Evolutionary conservation across 2,113 vertebrate species (phyloP).

Genomic region (Drymodes brunneopygia): DNA sequence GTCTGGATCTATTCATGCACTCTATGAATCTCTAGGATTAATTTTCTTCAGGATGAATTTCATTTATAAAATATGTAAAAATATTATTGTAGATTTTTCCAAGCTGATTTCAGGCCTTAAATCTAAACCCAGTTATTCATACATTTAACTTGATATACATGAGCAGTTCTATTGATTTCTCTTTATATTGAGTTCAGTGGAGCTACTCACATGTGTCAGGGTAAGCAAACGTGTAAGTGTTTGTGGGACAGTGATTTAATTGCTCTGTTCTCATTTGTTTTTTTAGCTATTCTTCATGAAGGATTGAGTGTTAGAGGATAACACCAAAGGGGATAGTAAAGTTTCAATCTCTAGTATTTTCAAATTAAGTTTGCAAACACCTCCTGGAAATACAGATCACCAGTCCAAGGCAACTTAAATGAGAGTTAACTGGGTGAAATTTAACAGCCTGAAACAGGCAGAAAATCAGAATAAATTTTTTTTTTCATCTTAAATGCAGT

Average conservation of each 20-base stretch:
- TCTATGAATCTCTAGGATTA: not conserved
- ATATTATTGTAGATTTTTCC: not conserved
- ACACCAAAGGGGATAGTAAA: not conserved
- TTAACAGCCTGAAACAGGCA: not conserved
- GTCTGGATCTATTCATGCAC: not conserved
- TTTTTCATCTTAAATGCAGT: not conserved
- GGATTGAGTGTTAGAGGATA: not conserved
- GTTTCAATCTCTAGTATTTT: not conserved
- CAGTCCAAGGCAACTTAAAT: not conserved
- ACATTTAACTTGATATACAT: slow-evolving; percentile 31
- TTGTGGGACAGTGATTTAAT: slow-evolving; percentile 44
- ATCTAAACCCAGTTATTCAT: not conserved
- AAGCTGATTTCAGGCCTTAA: not conserved
- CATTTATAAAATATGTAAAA: not conserved
- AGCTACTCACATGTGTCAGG: slow-evolving; percentile 37
- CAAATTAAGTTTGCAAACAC: not conserved
- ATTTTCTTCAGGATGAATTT: not conserved
- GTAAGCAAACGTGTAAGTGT: slow-evolving; percentile 28
- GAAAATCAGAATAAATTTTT: not conserved
- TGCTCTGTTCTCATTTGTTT: not conserved
- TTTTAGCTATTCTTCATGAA: not conserved
- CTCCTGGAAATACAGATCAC: not conserved
- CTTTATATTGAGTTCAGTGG: slow-evolving; percentile 19
- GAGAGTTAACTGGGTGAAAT: not conserved
- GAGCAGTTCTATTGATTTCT: slow-evolving; percentile 34